phyloP scores from a whole-genome alignment of 2,888 invertebrate species.

The Cotesia congregata region DNA sequence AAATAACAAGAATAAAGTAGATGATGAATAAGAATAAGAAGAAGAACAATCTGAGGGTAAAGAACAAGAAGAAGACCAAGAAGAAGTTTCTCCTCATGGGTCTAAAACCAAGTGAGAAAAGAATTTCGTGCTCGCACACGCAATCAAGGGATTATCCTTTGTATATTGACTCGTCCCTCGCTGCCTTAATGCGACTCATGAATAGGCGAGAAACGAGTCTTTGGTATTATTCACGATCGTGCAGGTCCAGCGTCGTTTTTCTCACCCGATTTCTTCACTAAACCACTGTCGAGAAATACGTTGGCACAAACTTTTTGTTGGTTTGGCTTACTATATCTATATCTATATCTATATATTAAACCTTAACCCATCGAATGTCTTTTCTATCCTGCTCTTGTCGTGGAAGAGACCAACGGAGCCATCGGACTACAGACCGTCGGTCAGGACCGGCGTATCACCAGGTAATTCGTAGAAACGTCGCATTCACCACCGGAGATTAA shows the following conservation, averaged over 20 bases:
- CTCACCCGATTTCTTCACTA: conserved; percentile 19
- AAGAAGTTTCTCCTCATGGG: conserved; percentile 21
- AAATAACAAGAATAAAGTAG: not conserved
- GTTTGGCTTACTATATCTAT: not conserved
- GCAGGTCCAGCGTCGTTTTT: conserved; percentile 18
- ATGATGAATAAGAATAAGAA: conserved; percentile 2
- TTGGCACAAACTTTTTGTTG: not conserved
- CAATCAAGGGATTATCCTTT: conserved; percentile 53
- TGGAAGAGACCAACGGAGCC: not conserved
- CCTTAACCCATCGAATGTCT: not conserved
- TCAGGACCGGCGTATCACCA: conserved; percentile 35
- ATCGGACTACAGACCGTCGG: not conserved
- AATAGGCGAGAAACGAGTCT: conserved; percentile 26
- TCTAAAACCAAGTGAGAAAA: conserved; percentile 41
- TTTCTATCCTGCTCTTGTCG: not conserved
- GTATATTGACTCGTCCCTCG: conserved; percentile 28
- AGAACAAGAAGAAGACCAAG: conserved; percentile 8
- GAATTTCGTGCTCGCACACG: conserved; percentile 53
- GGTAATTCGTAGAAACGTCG: conserved; percentile 54
- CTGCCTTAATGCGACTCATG: conserved; percentile 17
- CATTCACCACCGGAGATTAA: conserved; percentile 58
- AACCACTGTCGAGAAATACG: not conserved
- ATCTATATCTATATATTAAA: conserved; percentile 3
- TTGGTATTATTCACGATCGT: conserved; percentile 31
- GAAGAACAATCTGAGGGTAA: not conserved